Evolutionary conservation across 2,888 invertebrate genomes (phyloP).

Genomic region (Buathra laborator): DNA sequence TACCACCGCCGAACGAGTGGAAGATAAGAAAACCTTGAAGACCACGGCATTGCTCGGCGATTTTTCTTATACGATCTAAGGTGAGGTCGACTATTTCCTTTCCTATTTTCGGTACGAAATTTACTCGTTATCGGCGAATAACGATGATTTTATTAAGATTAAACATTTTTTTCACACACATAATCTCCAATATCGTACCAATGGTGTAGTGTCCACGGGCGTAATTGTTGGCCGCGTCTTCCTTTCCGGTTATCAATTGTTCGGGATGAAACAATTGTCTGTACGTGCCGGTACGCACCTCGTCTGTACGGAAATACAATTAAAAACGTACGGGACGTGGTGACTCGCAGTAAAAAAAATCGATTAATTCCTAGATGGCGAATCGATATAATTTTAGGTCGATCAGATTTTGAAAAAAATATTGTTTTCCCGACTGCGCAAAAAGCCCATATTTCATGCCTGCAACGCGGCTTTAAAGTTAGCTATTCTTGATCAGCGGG

Average conservation of each 20-base stretch:
- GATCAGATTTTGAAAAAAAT: background rate
- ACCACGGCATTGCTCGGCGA: conserved; percentile 96
- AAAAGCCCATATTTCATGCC: too few relatives aligned
- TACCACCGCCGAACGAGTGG: conserved; percentile 96
- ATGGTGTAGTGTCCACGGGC: conserved; percentile 97
- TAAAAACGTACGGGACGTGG: conserved; percentile 3
- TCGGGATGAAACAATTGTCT: conserved; percentile 95
- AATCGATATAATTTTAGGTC: background rate
- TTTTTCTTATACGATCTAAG: conserved; percentile 92
- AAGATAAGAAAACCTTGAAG: conserved; percentile 95
- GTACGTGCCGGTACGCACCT: conserved; percentile 94
- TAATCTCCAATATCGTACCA: conserved; percentile 81
- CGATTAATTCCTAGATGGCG: conserved; percentile 6
- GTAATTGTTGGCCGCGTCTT: conserved; percentile 97
- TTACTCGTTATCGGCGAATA: too few relatives aligned
- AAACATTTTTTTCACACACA: background rate
- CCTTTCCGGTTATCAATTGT: conserved; percentile 96
- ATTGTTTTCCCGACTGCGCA: too few relatives aligned
- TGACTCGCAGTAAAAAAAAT: conserved; percentile 16
- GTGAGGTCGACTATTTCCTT: conserved; percentile 95
- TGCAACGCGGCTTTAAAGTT: too few relatives aligned
- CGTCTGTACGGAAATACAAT: conserved; percentile 86
- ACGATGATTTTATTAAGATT: conserved; percentile 3
- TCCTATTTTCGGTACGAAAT: conserved; percentile 85
- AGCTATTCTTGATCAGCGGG: too few relatives aligned